Evolutionary conservation across 2,113 vertebrate species (phyloP), one percentile per base, ranked within the genome.

Genomic region (Aythya baeri): DNA sequence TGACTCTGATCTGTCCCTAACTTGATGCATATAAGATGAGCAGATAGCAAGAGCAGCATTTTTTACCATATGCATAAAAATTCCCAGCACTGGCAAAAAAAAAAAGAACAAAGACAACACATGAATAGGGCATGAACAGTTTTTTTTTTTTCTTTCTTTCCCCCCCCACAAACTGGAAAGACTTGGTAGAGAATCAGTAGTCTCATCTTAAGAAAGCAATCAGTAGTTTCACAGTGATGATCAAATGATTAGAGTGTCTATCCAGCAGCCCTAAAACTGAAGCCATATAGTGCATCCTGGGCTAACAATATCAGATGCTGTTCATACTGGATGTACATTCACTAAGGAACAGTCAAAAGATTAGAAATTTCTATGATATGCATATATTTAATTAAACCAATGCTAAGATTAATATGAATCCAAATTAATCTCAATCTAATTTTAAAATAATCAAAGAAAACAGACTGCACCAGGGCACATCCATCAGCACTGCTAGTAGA

Each of bases 71-170:
- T 32, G 31, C 61, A 58, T 72, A 76, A 70, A 78, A 84, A 31
- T 58, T 72, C 62, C 15, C 46, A 74, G 17, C 21, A 36, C 5
- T 21, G n/a, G 17, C 38, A 46, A 76, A 84, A 76, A 44, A 49
- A 49, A 49, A 58, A 76, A 14, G 15, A 77, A 29, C 32, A 84
- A 70, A 95, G 23, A 32, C 34, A 94, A 44, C 15, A 61, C 5
- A 13, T 22, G 54, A 68, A 67, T 0, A 68, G 58, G 14, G 54
- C 1, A 0, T 2, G 52, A 49, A 12, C 3, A 36, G 18, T 58
- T 62, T 36, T 34, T 34, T 34, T 34, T 34, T 34, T 34, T 34
- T 34, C n/a, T 34, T 34, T 34, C 34, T 34, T 34, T 34, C 34
- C 34, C 8, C 10, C 38, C 8, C 31, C 29, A 4, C 17, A 27